Evolutionary conservation across 2,888 invertebrate genomes (phyloP), one percentile per base, ranked within the genome.

Genomic region (Dynastes grantii): DNA sequence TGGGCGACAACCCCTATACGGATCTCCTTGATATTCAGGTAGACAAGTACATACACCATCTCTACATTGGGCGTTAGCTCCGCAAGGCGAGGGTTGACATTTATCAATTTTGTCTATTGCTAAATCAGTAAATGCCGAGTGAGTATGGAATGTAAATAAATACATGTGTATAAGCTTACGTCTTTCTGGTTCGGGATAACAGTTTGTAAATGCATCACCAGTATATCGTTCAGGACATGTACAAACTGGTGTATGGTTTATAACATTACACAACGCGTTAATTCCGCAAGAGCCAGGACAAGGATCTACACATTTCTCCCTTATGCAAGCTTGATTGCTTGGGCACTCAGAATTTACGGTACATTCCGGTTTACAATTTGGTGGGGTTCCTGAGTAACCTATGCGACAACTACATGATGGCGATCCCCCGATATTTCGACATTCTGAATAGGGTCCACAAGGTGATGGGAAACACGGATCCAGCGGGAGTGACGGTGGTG

Each of bases 211-310:
- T 13, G 95, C 94, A 89, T 95, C 93, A 13, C 96, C 96, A 40
- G 92, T 91, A 84, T 92, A 95, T 82, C 93, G 93, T 37, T 92
- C 90, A 1, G 92, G 88, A 85, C 96, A 96, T 4, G 92, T 90
- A 86, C 96, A 96, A 73, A 92, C 92, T 1, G 96, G 95, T 78
- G 91, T 93, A 84, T 96, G 95, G 85, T 93, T 94, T 80, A 93
- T 91, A 5, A 95, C 94, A 85, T 92, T 91, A 85, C 96, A 97
- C 64, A 92, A 89, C 1, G 96, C 94, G 82, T 92, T 91, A 27
- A 92, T 85, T 13, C 96, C 96, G 85, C 96, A 96, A 5, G 94
- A 94, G 11, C 95, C 95, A 8, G 94, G 94, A 84, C 96, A 96
- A n/a, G 95, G 95, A 87, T 96, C 95, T 81, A 89, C 90, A 86